A percentile compares a stretch with the other conserved stretches of the same genome.
phyloP scores from a whole-genome alignment of 1,140 invertebrate species.

The Trigoniulus corallinus region DNA sequence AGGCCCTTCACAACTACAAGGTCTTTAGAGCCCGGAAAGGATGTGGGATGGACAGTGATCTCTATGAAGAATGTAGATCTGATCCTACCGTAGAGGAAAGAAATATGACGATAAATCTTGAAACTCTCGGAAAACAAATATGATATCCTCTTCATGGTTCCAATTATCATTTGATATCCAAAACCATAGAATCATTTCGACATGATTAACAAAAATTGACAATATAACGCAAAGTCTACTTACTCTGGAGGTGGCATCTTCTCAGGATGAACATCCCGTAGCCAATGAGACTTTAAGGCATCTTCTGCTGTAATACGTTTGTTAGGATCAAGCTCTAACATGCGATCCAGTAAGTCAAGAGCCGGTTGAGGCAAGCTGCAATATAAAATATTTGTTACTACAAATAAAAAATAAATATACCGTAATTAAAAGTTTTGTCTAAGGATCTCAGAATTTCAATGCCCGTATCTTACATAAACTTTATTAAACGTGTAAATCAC shows the following conservation, averaged over 20 bases:
- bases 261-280: conserved; percentile 76
- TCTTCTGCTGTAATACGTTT: conserved; percentile 86
- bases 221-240: conserved; percentile 29
- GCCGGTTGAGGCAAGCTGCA: conserved; percentile 62
- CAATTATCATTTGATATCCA: no score
- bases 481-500: no score
- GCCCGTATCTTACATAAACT: conserved; percentile 3
- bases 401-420: conserved; percentile 12
- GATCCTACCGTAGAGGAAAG: no score
- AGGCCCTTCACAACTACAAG: no score
- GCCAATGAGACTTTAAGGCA: conserved; percentile 84
- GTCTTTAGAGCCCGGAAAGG: no score
- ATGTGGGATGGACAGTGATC: no score
- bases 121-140: no score
- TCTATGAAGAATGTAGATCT: no score
- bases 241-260: conserved; percentile 45
- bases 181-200: no score
- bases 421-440: not conserved
- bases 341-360: conserved; percentile 84
- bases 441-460: conserved; percentile 1
- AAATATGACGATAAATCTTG: no score
- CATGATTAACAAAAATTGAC: no score
- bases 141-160: no score
- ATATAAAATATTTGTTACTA: not conserved
- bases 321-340: conserved; percentile 90